Conservation (phyloP, 1,140 invertebrate species). For the Charaxes varanes region DNA sequence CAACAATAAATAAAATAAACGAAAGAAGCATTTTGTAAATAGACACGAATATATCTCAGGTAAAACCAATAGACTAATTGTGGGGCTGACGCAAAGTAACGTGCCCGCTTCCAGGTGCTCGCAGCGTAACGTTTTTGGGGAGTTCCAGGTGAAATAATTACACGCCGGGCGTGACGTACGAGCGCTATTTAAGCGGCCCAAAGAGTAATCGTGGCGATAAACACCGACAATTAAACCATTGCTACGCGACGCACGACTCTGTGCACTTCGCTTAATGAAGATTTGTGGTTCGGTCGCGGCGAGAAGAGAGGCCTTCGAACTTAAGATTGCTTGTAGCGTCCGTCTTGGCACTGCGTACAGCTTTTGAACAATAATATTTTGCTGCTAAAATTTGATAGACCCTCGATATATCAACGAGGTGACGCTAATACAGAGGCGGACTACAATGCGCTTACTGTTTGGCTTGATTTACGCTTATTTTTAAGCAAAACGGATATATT, state of each 20-base stretch:
- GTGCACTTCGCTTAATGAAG: constrained; percentile 62
- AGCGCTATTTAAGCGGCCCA: constrained; percentile 61
- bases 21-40: no score
- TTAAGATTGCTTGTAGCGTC: constrained; percentile 16
- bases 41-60: no score
- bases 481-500: no score
- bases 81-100: constrained; percentile 38
- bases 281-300: constrained; percentile 44
- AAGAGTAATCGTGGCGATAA: constrained; percentile 66
- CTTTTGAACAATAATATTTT: background rate
- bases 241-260: constrained; percentile 66
- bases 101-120: constrained; percentile 32
- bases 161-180: constrained; percentile 62
- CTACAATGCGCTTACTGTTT: no score
- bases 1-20: no score
- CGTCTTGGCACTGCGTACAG: constrained; percentile 2
- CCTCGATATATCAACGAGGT: background rate
- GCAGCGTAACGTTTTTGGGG: constrained; percentile 48
- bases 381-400: background rate
- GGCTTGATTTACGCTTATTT: no score
- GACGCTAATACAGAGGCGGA: no score
- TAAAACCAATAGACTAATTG: constrained; percentile 55
- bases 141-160: constrained; percentile 67
- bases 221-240: constrained; percentile 70
- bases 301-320: constrained; percentile 23